phyloP scores from a whole-genome alignment of 2,797 vertebrate species.

The Mormyrus hasselquistii region DNA sequence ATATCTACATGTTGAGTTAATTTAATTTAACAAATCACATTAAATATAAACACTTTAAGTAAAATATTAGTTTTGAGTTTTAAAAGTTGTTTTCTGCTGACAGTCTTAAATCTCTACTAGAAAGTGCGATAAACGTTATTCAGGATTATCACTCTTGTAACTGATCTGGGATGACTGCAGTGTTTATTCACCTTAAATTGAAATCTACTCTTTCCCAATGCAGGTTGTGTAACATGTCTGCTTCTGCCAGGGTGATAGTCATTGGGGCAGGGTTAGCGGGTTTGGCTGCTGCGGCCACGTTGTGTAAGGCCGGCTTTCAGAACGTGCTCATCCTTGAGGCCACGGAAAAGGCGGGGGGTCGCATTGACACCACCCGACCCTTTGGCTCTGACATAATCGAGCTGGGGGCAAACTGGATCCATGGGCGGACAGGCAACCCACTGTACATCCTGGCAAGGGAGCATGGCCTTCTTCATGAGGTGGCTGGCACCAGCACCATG shows the following conservation, averaged over 20 bases:
- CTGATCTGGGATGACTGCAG: background rate
- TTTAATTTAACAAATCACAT: background rate
- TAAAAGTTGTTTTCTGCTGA: background rate
- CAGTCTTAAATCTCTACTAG: background rate
- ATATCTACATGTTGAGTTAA: background rate
- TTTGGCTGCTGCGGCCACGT: conserved; percentile 40
- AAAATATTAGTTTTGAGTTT: background rate
- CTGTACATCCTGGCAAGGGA: conserved; percentile 45
- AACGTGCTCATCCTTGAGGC: conserved; percentile 46
- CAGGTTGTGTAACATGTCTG: background rate
- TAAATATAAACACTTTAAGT: background rate
- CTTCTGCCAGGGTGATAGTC: conserved; percentile 39
- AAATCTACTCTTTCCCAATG: background rate
- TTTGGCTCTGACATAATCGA: conserved; percentile 46
- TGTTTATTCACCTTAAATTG: background rate
- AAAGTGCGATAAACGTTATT: background rate
- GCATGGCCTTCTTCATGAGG: conserved; percentile 40
- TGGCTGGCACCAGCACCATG: conserved; percentile 23
- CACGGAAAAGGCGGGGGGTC: conserved; percentile 43
- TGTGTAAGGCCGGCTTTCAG: conserved; percentile 41
- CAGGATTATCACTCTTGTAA: background rate
- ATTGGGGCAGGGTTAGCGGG: conserved; percentile 52
- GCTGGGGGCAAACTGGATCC: conserved; percentile 54
- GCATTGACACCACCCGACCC: conserved; percentile 43
- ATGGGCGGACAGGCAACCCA: conserved; percentile 48